A percentile compares a stretch with the other conserved stretches of the same genome.
Evolutionary conservation across 2,888 invertebrate species (phyloP).

Genomic region (Drepanosiphum platanoidis): DNA sequence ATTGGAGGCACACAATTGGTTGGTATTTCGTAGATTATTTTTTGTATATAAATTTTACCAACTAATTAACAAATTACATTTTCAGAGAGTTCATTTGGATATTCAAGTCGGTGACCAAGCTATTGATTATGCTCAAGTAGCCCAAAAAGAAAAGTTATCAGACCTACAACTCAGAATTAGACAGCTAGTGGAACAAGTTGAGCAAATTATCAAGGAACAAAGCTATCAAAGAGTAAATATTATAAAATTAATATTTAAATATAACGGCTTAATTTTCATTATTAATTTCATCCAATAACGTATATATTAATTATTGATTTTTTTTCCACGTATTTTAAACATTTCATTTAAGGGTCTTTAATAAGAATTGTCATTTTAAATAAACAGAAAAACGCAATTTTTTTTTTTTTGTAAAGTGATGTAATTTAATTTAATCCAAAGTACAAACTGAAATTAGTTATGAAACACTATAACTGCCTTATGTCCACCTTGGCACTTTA

Average conservation of each 20-base stretch:
- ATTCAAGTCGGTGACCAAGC: constrained; percentile 99
- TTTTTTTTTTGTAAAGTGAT: too few species aligned
- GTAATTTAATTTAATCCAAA: too few species aligned
- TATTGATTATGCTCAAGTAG: constrained; percentile 96
- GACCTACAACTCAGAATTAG: constrained; percentile 94
- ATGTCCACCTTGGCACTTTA: too few species aligned
- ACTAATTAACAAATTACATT: neutral
- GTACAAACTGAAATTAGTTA: too few species aligned
- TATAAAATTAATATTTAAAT: neutral
- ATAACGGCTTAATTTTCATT: neutral
- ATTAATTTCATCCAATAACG: too few species aligned
- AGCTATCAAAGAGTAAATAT: constrained; percentile 91
- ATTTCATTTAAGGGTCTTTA: too few species aligned
- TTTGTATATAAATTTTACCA: neutral
- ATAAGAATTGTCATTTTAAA: too few species aligned
- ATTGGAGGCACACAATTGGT: constrained; percentile 95
- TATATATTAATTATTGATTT: too few species aligned
- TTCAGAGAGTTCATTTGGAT: constrained; percentile 88
- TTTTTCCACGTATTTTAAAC: too few species aligned
- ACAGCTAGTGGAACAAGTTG: constrained; percentile 96
- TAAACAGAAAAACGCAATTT: too few species aligned
- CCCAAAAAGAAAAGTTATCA: constrained; percentile 95
- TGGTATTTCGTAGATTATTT: constrained; percentile 52
- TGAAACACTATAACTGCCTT: too few species aligned
- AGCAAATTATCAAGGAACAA: constrained; percentile 99